Evolutionary conservation across 2,113 vertebrate genomes (phyloP).

Genomic region (Oreocharis arfaki): DNA sequence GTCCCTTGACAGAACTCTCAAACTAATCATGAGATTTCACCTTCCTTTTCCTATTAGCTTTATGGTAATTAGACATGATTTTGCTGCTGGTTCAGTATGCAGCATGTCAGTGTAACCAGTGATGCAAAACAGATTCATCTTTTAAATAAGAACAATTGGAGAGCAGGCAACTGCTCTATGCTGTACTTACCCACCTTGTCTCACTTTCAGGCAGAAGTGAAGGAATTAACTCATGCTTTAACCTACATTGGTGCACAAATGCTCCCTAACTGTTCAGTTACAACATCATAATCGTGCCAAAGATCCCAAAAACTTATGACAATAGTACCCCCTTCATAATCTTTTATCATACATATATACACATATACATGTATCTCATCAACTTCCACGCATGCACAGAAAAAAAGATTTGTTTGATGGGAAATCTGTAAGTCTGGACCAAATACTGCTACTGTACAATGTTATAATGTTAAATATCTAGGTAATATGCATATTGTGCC

Average conservation of each 20-base stretch:
- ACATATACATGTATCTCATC: background rate
- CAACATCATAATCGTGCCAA: background rate
- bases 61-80: constrained; percentile 61
- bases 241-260: background rate
- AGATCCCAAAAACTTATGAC: background rate
- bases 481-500: background rate
- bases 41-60: constrained; percentile 60
- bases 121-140: constrained; percentile 52
- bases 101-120: constrained; percentile 25
- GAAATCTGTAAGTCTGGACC: background rate
- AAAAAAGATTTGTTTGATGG: background rate
- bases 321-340: background rate
- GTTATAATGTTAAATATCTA: background rate
- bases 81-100: constrained; percentile 51
- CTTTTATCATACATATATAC: background rate
- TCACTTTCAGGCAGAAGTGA: constrained; percentile 14
- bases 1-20: constrained; percentile 47
- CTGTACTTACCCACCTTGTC: background rate
- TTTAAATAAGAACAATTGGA: constrained; percentile 58
- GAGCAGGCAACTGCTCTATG: background rate
- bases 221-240: constrained; percentile 15
- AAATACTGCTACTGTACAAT: background rate
- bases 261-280: background rate
- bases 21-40: constrained; percentile 60
- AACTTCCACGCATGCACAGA: background rate